phyloP scores from a whole-genome alignment of 2,113 vertebrate genomes.

The Capricornis sumatraensis region DNA sequence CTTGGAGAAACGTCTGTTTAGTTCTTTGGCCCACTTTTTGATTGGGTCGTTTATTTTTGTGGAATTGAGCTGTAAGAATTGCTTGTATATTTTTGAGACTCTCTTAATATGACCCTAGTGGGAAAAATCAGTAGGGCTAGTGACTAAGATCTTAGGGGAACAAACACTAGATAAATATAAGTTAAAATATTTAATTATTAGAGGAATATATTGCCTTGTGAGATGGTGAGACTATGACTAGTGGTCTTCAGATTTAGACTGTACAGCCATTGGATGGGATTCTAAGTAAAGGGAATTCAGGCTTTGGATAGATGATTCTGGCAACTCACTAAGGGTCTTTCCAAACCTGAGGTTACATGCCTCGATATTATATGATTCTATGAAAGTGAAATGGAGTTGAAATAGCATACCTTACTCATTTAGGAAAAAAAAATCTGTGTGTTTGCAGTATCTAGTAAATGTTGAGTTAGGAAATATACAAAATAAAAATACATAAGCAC shows the following conservation, averaged over 20 bases:
- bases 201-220: neutral
- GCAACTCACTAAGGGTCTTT: neutral
- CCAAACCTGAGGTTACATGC: neutral
- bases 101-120: neutral
- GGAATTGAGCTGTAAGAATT: neutral
- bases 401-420: neutral
- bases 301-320: neutral
- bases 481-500: neutral
- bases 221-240: neutral
- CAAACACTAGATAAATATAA: neutral
- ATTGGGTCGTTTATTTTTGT: neutral
- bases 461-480: neutral
- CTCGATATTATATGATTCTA: neutral
- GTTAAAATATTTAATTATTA: neutral
- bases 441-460: neutral
- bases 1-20: too few relatives aligned
- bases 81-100: neutral
- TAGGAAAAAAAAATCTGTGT: neutral
- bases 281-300: slow-evolving; percentile 1
- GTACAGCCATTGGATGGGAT: neutral
- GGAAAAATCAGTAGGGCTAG: neutral
- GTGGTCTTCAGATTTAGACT: neutral
- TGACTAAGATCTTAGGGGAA: neutral
- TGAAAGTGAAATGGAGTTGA: neutral
- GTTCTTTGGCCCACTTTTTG: too few relatives aligned